These are phyloP conservation scores for Gallinago media DNA, from an alignment of 2,113 vertebrate species.

Conservation along the genomic window DNA sequence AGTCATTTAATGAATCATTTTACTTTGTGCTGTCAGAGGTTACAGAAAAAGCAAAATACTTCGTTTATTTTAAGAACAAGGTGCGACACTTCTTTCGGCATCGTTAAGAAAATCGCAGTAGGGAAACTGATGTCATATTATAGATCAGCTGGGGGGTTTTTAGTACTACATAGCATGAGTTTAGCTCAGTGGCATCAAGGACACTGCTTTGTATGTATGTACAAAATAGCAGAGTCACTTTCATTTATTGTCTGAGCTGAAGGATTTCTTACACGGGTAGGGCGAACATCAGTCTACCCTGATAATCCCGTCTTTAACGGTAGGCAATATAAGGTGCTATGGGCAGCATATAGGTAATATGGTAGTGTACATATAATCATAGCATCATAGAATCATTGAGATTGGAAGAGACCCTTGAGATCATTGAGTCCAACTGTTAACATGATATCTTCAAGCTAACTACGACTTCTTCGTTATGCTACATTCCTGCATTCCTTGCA, in stretches of 20 bases:
- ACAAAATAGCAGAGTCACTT: neutral
- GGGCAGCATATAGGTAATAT: neutral
- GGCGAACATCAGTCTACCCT: neutral
- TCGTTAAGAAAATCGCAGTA: neutral
- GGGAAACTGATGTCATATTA: neutral
- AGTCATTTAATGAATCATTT: constrained; percentile 79
- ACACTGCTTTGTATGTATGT: neutral
- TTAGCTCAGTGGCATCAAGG: neutral
- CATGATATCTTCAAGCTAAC: neutral
- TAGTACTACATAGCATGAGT: neutral
- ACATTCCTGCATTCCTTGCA: neutral
- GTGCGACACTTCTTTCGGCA: constrained; percentile 18
- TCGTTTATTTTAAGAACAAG: constrained; percentile 75
- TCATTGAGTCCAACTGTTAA: neutral
- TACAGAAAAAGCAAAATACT: constrained; percentile 73
- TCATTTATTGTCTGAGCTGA: neutral
- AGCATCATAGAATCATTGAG: neutral
- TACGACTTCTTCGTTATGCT: neutral
- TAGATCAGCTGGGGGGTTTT: neutral
- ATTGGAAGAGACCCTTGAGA: neutral
- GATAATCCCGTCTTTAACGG: neutral
- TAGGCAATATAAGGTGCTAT: neutral
- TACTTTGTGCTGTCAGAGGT: constrained; percentile 78
- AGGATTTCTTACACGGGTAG: neutral
- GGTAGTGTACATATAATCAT: neutral